These are phyloP conservation scores for Nephotettix cincticeps DNA, from an alignment of 1,140 invertebrate genomes.

Conservation along the genomic window DNA sequence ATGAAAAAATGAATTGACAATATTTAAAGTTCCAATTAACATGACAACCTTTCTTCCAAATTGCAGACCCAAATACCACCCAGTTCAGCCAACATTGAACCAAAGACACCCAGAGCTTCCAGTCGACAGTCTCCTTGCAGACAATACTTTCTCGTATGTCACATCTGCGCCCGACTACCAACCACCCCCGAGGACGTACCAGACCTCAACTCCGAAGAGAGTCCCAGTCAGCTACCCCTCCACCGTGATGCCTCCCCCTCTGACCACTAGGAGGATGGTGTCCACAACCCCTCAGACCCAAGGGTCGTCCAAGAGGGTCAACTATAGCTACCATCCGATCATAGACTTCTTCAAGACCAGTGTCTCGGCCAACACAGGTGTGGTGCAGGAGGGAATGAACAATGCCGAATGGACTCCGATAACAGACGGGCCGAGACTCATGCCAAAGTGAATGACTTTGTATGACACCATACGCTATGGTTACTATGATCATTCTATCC, in stretches of 20 bases:
- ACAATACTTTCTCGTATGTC: conserved; percentile 24
- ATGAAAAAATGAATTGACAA: no score
- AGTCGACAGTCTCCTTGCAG: conserved; percentile 32
- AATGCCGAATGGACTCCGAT: conserved; percentile 37
- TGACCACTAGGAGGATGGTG: not conserved
- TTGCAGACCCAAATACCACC: conserved; percentile 7
- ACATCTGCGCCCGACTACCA: not conserved
- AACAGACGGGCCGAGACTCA: conserved; percentile 24
- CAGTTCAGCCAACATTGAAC: conserved; percentile 23
- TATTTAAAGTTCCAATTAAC: no score
- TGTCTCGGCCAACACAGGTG: conserved; percentile 9
- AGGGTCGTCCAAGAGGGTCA: conserved; percentile 54
- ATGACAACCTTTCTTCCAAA: no score
- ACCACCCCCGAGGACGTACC: conserved; percentile 3
- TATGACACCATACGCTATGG: no score
- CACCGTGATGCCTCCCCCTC: not conserved
- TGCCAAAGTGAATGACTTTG: conserved; percentile 18
- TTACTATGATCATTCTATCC: no score
- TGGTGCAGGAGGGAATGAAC: conserved; percentile 25
- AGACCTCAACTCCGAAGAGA: not conserved
- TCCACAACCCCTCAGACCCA: conserved; percentile 37
- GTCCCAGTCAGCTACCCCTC: not conserved
- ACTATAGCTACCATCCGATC: conserved; percentile 84
- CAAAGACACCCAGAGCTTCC: conserved; percentile 35
- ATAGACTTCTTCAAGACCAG: conserved; percentile 70